Conservation (phyloP, 2,888 invertebrate genomes). For the Monoplex corrugatus region DNA sequence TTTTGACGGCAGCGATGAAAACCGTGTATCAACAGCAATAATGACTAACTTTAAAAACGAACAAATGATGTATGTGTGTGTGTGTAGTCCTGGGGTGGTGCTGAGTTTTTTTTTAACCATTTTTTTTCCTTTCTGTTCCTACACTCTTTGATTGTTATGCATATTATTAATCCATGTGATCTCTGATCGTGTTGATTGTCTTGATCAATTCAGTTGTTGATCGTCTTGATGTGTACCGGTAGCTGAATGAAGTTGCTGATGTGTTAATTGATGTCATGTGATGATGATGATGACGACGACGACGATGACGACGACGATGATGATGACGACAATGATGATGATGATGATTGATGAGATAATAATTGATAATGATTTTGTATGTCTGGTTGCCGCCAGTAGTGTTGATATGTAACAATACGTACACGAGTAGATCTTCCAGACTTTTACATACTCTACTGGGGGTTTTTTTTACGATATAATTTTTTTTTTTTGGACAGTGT, state of each 20-base stretch:
- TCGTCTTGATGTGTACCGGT: not conserved
- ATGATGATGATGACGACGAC: not conserved
- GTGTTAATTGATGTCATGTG: slow-evolving; percentile 25
- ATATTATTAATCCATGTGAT: slow-evolving; percentile 28
- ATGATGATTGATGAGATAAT: not conserved
- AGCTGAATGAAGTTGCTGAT: not conserved
- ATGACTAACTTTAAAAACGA: too few relatives aligned
- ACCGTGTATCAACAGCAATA: slow-evolving; percentile 35
- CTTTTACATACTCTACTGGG: not conserved
- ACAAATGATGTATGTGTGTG: not conserved
- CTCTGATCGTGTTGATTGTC: slow-evolving; percentile 15
- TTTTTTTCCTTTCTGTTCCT: too few relatives aligned
- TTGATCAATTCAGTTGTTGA: not conserved
- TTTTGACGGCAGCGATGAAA: too few relatives aligned
- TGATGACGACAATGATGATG: not conserved
- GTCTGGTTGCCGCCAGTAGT: not conserved
- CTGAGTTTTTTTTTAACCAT: not conserved
- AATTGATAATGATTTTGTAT: slow-evolving; percentile 14
- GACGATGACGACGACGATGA: not conserved
- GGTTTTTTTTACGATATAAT: not conserved
- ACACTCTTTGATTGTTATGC: not conserved
- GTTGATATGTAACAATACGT: not conserved
- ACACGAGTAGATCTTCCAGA: not conserved
- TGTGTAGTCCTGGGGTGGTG: not conserved
- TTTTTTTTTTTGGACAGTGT: not conserved